Evolutionary conservation across 2,113 vertebrate species (phyloP), one percentile per base, ranked within the genome.

Genomic region (Plecotus auritus): DNA sequence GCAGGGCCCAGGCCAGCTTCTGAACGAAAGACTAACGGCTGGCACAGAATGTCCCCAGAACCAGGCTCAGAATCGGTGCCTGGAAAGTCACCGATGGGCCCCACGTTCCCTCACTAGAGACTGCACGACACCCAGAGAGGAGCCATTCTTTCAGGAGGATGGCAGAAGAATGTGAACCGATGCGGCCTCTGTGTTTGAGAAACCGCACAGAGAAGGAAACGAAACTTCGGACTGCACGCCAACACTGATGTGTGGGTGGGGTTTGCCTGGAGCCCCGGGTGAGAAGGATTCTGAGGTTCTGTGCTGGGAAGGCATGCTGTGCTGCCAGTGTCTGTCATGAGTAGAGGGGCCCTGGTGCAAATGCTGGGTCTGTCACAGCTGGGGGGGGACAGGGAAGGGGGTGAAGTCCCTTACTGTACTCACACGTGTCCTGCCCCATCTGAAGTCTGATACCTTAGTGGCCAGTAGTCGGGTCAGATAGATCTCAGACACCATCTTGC

Each of bases 401-500:
- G 8, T 1, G 7, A 17, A 7, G 18, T 0, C 45, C 51, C 22
- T 30, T 0, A 49, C 37, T 26, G 0, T 4, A 13, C 37, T 12
- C 35, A 4, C 26, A 2, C 0, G 0, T 0, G 10, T 32, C 76
- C 54, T 0, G 0, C 6, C 37, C 37, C 32, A 4, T 18, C 16
- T 20, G 42, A 45, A 0, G 12, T 7, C 35, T 16, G 1, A 49
- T 98, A 99, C 99, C 99, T 99, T 99, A 28, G 99, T 99, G 84
- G 99, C 99, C 94, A 99, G 97, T 9, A 99, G 98, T n/a, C 99
- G 98, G 7, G 99, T 99, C 98, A 99, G 98, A 95, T 99, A 99
- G 98, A 99, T 99, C 97, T 99, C 99, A 0, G 99, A 99, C 89
- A 99, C 99, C 99, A 99, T 99, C 98, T 99, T 99, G 99, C 99